These are phyloP conservation scores for Myiopsitta monachus DNA, from an alignment of 2,113 vertebrate genomes.

Conservation along the genomic window DNA sequence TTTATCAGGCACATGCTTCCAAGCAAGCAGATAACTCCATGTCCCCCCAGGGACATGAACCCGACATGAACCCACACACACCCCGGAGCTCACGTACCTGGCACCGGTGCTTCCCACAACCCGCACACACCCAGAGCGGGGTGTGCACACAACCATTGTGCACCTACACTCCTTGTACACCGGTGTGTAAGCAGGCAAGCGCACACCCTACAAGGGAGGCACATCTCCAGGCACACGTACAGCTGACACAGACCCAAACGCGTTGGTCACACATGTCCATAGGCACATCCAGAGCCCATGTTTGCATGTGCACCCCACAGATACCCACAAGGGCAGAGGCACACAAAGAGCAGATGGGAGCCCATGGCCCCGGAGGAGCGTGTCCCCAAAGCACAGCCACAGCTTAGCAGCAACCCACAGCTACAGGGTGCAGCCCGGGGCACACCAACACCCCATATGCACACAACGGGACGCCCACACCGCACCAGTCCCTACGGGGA, in stretches of 20 bases:
- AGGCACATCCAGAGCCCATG: background rate
- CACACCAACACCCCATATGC: background rate
- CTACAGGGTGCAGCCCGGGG: background rate
- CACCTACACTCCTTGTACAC: accelerated
- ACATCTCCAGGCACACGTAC: accelerated
- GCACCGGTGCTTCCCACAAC: accelerated
- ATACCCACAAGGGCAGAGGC: background rate
- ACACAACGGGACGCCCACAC: background rate
- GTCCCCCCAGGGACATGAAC: accelerated
- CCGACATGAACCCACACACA: background rate
- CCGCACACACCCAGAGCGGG: accelerated
- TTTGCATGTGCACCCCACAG: background rate
- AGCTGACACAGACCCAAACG: background rate
- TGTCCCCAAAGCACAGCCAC: accelerated
- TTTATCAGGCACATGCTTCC: background rate
- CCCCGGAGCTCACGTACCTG: accelerated
- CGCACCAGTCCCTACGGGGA: background rate
- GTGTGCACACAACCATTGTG: accelerated
- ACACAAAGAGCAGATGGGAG: accelerated
- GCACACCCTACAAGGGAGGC: background rate
- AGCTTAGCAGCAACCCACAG: accelerated
- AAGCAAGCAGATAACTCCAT: background rate
- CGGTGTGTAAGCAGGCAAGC: background rate
- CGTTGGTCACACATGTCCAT: background rate
- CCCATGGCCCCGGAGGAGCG: accelerated